Percentiles rank a stretch among this genome's conserved stretches.
These are phyloP conservation scores for Crotophaga sulcirostris DNA, from an alignment of 2,113 vertebrate species.

Conservation along the genomic window DNA sequence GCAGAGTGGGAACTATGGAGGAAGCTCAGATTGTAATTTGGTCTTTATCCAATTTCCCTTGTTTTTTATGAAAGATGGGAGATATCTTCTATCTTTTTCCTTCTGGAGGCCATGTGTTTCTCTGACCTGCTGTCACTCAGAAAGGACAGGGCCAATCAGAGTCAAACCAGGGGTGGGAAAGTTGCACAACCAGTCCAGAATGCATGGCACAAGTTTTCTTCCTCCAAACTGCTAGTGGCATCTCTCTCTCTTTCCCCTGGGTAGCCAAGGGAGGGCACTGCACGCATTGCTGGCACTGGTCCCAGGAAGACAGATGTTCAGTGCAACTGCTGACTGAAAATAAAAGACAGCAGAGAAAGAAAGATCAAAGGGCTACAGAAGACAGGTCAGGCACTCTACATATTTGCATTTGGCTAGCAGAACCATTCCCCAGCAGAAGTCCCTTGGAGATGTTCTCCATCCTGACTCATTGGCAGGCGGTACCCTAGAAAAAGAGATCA, in stretches of 20 bases:
- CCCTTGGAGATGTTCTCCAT: background rate
- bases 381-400: background rate
- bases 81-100: background rate
- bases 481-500: background rate
- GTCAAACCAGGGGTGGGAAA: background rate
- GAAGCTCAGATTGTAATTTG: background rate
- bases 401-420: background rate
- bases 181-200: accelerated
- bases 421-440: background rate
- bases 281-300: background rate
- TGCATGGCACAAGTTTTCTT: background rate
- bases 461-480: background rate
- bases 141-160: background rate
- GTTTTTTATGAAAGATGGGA: background rate
- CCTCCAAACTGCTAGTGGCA: background rate
- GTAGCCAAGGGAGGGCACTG: background rate
- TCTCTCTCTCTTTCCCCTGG: background rate
- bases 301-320: background rate
- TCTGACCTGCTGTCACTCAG: background rate
- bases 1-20: background rate
- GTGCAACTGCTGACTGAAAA: background rate
- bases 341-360: background rate
- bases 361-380: background rate
- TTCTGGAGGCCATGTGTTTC: background rate
- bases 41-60: background rate